Evolutionary conservation across 2,888 invertebrate genomes (phyloP).

Genomic region (Lasioglossum figueresi): DNA sequence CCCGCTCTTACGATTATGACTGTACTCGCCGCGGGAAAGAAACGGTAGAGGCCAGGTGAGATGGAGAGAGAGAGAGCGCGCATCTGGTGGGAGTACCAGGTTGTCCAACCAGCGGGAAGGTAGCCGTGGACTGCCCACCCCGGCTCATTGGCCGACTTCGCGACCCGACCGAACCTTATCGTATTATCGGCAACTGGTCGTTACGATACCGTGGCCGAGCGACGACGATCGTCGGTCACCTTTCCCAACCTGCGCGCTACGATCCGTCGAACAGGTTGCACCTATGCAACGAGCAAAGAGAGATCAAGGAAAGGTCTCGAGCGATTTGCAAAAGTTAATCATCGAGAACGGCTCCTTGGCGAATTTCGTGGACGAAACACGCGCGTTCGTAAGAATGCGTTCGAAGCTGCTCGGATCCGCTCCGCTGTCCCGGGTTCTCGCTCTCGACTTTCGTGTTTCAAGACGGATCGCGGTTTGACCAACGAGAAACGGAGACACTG

Average conservation of each 20-base stretch:
- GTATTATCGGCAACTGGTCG: conserved; percentile 67
- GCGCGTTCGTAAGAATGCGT: conserved; percentile 1
- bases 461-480: conserved; percentile 32
- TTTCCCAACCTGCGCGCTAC: conserved; percentile 35
- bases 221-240: conserved; percentile 31
- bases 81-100: conserved; percentile 73
- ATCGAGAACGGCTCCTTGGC: neutral
- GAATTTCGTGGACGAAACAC: neutral
- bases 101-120: conserved; percentile 79
- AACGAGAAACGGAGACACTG: conserved; percentile 51
- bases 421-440: neutral
- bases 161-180: conserved; percentile 68
- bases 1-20: conserved; percentile 69
- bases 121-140: conserved; percentile 81
- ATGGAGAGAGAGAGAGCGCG: conserved; percentile 60
- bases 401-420: neutral
- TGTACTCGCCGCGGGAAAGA: conserved; percentile 64
- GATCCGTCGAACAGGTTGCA: conserved; percentile 1
- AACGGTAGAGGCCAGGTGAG: conserved; percentile 55
- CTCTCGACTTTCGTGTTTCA: conserved; percentile 43
- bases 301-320: neutral
- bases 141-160: conserved; percentile 81
- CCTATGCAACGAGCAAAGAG: neutral
- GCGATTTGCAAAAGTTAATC: neutral
- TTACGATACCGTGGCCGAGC: conserved; percentile 63